Evolutionary conservation across 2,113 vertebrate genomes (phyloP).

Genomic region (Orthonyx spaldingii): DNA sequence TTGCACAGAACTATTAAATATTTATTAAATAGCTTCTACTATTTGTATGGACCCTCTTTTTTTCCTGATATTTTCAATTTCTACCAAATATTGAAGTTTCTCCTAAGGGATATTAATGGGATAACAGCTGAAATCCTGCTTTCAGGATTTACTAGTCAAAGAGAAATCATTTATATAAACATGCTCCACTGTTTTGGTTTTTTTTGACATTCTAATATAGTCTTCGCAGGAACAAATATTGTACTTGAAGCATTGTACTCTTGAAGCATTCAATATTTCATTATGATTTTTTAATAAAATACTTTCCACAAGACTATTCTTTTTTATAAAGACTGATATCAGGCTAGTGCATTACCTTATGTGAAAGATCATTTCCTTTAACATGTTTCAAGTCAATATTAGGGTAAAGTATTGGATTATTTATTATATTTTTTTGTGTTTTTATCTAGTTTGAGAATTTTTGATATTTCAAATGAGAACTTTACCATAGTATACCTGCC

Average conservation of each 20-base stretch:
- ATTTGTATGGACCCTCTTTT: background rate
- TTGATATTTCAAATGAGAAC: background rate
- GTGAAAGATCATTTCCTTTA: background rate
- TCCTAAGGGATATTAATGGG: background rate
- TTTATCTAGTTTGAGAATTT: background rate
- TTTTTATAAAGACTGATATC: background rate
- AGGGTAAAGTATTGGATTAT: background rate
- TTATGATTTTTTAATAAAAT: background rate
- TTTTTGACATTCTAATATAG: background rate
- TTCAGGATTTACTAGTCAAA: background rate
- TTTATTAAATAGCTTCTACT: background rate
- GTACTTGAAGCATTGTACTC: background rate
- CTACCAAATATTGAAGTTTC: background rate
- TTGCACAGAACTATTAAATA: background rate
- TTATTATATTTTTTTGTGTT: background rate
- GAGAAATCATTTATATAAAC: background rate
- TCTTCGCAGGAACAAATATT: background rate
- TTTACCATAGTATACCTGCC: background rate
- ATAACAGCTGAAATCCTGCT: background rate
- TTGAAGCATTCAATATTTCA: background rate
- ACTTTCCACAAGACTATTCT: background rate
- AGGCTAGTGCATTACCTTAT: background rate
- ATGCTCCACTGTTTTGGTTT: background rate
- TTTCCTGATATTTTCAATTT: background rate
- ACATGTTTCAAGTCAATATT: background rate